Percentiles rank a stretch among this genome's conserved stretches.
These are phyloP conservation scores for Plestiodon gilberti DNA, from an alignment of 2,113 vertebrate genomes.

Conservation along the genomic window DNA sequence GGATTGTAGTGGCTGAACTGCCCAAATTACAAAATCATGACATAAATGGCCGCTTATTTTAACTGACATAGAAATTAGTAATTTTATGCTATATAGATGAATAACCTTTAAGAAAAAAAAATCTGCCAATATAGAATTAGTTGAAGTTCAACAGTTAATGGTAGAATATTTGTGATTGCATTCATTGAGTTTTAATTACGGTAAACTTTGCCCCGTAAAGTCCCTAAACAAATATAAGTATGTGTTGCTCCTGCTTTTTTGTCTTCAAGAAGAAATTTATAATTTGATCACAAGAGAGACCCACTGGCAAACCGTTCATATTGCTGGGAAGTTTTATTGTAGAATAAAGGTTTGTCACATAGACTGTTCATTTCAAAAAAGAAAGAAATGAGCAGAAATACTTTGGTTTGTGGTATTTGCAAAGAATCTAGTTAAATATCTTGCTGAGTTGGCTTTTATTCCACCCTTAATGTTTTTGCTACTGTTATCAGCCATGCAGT, in stretches of 20 bases:
- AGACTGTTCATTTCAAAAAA: neutral
- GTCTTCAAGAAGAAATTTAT: neutral
- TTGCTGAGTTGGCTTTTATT: neutral
- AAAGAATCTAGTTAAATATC: neutral
- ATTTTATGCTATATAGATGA: neutral
- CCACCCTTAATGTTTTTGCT: neutral
- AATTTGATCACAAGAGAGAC: neutral
- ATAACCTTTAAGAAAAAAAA: neutral
- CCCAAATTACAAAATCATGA: neutral
- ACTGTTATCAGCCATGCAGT: neutral
- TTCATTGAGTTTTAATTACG: neutral
- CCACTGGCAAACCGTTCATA: too few species aligned
- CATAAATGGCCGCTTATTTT: neutral
- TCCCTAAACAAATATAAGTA: neutral
- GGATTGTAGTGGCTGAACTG: neutral
- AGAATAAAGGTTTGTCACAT: neutral
- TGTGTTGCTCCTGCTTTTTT: neutral
- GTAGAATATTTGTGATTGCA: neutral
- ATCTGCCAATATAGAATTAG: neutral
- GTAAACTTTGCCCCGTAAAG: too few species aligned
- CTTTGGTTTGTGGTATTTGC: conserved; percentile 7
- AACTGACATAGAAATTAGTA: neutral
- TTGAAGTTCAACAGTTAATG: neutral
- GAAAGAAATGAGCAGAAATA: neutral
- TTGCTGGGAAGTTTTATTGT: neutral